Base-by-base conservation (phyloP, 2,797 vertebrate genomes). In the Caiman crocodilus region DNA sequence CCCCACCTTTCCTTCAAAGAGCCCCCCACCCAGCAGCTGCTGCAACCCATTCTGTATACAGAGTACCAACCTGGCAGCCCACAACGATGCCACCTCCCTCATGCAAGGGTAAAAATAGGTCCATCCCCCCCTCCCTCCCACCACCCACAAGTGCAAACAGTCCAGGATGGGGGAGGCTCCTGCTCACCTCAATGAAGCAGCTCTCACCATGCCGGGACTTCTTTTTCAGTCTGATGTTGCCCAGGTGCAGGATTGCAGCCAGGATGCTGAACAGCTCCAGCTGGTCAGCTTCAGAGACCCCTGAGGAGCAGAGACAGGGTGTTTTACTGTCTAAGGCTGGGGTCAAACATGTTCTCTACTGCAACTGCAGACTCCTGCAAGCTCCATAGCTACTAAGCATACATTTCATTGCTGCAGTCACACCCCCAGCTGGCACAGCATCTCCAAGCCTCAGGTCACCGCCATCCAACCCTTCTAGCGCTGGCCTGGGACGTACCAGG, bases 231-330 rank as follows among this genome's bases (percentile, higher is more conserved):
- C 86, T 56, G 4, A 98, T 32, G 2, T 98, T 98, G 21, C 98
- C 98, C 88, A 98, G 96, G 86, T 98, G 98, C 30, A 99, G 97
- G 92, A 99, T 94, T 82, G 98, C 97, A 84, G 98, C 97, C 75
- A 98, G 89, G 95, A 98, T 94, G 58, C 96, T 94, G 96, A 98
- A 98, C 16, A 99, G 96, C 97, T 98, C 98, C 98, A 98, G 98
- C 97, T 98, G 98, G 35, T 98, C 97, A 2, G 98, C 97, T 42
- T 97, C 94, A 3, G 94, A 95, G 94, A 99, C 96, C n/a, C 98
- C 98, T 99, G 96, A 18, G 28, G 0, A 84, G 25, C 5, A 14
- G 73, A 28, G n/a, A 71, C 56, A 4, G 42, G 42, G 42, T 50
- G 42, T 50, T 50, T 50, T 18, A 2, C 61, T 5, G 1, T 8